Conservation (phyloP, 2,797 vertebrate species). For the Parambassis ranga region DNA sequence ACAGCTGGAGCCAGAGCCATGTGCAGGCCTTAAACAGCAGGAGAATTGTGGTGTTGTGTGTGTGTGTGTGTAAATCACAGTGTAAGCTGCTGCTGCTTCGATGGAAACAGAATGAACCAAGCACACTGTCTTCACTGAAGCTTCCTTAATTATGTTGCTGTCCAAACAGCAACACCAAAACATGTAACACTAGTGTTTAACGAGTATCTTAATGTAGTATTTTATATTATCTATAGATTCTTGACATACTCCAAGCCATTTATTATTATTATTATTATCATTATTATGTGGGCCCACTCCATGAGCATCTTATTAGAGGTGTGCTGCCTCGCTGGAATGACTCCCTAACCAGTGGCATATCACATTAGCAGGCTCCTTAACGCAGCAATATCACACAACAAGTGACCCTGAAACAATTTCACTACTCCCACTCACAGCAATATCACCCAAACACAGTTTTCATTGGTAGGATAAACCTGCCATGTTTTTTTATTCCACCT, state of each 20-base stretch:
- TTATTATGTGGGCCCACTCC: slow-evolving; percentile 36
- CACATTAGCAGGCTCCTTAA: slow-evolving; percentile 57
- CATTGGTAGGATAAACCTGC: slow-evolving; percentile 53
- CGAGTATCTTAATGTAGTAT: slow-evolving; percentile 25
- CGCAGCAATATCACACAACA: slow-evolving; percentile 44
- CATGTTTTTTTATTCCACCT: slow-evolving; percentile 57
- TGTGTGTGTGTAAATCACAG: slow-evolving; percentile 47
- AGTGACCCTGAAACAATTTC: slow-evolving; percentile 67
- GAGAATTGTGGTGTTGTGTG: slow-evolving; percentile 26
- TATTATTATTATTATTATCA: slow-evolving; percentile 65
- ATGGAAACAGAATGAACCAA: slow-evolving; percentile 1
- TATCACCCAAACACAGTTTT: slow-evolving; percentile 46
- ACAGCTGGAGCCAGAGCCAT: slow-evolving; percentile 43
- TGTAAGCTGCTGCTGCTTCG: slow-evolving; percentile 7
- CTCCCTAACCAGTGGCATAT: slow-evolving; percentile 58
- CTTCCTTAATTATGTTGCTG: slow-evolving; percentile 43
- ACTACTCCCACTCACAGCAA: slow-evolving; percentile 55
- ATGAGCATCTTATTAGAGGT: slow-evolving; percentile 63
- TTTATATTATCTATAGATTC: slow-evolving; percentile 42
- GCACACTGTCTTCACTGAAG: slow-evolving; percentile 10
- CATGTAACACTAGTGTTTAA: slow-evolving; percentile 9
- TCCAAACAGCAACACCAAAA: slow-evolving; percentile 13
- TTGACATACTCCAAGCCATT: slow-evolving; percentile 44
- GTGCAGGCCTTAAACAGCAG: slow-evolving; percentile 27
- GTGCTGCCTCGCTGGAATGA: slow-evolving; percentile 41